A percentile compares a stretch with the other conserved stretches of the same genome.
phyloP scores from a whole-genome alignment of 2,888 invertebrate genomes.

The Sphecodes monilicornis region DNA sequence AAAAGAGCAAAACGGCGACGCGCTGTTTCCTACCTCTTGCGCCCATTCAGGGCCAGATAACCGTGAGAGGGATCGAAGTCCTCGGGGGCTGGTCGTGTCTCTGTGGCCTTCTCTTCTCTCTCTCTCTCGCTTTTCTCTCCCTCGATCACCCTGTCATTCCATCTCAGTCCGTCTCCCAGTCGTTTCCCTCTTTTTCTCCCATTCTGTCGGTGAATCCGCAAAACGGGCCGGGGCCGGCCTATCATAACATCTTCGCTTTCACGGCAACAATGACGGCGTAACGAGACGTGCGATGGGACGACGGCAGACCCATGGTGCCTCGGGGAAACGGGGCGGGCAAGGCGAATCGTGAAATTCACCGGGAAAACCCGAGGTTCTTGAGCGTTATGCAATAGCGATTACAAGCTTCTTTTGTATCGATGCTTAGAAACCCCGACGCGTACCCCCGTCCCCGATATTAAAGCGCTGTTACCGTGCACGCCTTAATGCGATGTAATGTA shows the following conservation, averaged over 20 bases:
- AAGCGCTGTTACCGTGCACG: slow-evolving; percentile 10
- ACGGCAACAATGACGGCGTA: slow-evolving; percentile 64
- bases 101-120: slow-evolving; percentile 6
- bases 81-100: slow-evolving; percentile 33
- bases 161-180: background rate
- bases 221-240: slow-evolving; percentile 55
- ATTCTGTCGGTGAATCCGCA: slow-evolving; percentile 51
- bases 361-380: slow-evolving; percentile 5
- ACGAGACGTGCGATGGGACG: slow-evolving; percentile 63
- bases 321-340: slow-evolving; percentile 36
- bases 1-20: slow-evolving; percentile 69
- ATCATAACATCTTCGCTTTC: slow-evolving; percentile 70
- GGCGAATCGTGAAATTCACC: background rate
- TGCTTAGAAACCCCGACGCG: background rate
- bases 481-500: slow-evolving; percentile 5
- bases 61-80: slow-evolving; percentile 66
- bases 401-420: background rate
- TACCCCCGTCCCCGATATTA: slow-evolving; percentile 1
- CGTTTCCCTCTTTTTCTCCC: slow-evolving; percentile 13
- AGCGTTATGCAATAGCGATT: slow-evolving; percentile 10
- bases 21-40: slow-evolving; percentile 52
- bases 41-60: slow-evolving; percentile 69
- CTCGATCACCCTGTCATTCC: background rate
- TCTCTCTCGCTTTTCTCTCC: background rate
- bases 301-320: slow-evolving; percentile 18